Percentiles rank a stretch among this genome's conserved stretches.
Conservation (phyloP, 2,113 vertebrate species). For the Syngnathus floridae region DNA sequence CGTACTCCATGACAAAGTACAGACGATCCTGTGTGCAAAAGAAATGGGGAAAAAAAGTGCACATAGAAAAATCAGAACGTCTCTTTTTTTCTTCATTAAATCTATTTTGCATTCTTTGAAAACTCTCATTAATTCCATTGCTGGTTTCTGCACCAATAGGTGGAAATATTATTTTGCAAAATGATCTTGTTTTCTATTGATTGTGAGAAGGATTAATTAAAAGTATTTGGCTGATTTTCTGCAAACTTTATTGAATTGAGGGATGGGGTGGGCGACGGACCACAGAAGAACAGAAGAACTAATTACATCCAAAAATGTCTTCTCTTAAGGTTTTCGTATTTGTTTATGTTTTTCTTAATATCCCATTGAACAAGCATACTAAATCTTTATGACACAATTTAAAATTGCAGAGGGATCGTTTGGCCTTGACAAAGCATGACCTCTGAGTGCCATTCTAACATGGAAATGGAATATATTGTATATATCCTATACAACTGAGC, state of each 20-base stretch:
- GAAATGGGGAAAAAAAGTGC: neutral
- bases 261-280: neutral
- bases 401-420: too few species aligned
- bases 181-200: neutral
- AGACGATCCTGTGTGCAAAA: conserved; percentile 80
- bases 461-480: too few species aligned
- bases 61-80: neutral
- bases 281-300: neutral
- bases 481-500: too few species aligned
- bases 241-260: too few species aligned
- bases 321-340: neutral
- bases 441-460: too few species aligned
- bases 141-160: neutral
- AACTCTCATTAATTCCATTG: neutral
- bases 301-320: neutral
- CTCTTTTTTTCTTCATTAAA: neutral
- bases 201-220: too few species aligned
- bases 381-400: too few species aligned
- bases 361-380: neutral
- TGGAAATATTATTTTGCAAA: neutral
- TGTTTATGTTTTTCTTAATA: too few species aligned
- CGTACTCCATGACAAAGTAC: conserved; percentile 97
- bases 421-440: too few species aligned
- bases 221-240: too few species aligned
- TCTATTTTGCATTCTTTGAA: neutral